These are phyloP conservation scores for Heliconius erato DNA, from an alignment of 2,888 invertebrate genomes.

Conservation along the genomic window DNA sequence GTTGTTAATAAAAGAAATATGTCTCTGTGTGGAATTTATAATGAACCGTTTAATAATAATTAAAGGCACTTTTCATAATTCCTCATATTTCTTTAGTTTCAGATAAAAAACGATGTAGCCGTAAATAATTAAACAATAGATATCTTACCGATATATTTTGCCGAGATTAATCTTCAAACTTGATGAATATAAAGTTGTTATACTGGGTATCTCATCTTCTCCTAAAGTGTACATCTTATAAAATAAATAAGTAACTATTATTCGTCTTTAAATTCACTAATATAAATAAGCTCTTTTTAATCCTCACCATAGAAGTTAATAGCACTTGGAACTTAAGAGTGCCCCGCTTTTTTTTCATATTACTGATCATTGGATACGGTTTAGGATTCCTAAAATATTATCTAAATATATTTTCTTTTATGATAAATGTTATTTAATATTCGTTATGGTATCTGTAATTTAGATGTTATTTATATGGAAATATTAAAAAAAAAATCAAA, in stretches of 20 bases:
- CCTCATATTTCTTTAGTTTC: not conserved
- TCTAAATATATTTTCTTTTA: not conserved
- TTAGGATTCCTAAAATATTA: constrained; percentile 67
- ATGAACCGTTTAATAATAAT: not conserved
- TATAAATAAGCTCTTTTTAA: not conserved
- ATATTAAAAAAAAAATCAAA: not conserved
- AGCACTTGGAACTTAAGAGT: constrained; percentile 79
- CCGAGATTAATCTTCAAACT: constrained; percentile 81
- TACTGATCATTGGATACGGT: constrained; percentile 82
- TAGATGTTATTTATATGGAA: not conserved
- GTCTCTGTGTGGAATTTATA: not conserved
- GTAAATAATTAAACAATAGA: not conserved
- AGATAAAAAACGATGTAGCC: not conserved
- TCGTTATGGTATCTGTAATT: not conserved
- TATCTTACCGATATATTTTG: constrained; percentile 64
- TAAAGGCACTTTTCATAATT: not conserved
- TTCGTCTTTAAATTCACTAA: not conserved
- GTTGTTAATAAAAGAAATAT: no score
- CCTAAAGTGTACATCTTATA: constrained; percentile 87
- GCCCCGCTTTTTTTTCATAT: constrained; percentile 81
- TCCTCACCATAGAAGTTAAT: constrained; percentile 79
- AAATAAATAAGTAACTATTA: not conserved
- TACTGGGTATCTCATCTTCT: constrained; percentile 89
- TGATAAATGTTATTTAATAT: no score
- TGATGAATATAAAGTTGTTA: constrained; percentile 88